These are phyloP conservation scores for Diorhabda sublineata DNA, from an alignment of 1,140 invertebrate species.

Conservation along the genomic window DNA sequence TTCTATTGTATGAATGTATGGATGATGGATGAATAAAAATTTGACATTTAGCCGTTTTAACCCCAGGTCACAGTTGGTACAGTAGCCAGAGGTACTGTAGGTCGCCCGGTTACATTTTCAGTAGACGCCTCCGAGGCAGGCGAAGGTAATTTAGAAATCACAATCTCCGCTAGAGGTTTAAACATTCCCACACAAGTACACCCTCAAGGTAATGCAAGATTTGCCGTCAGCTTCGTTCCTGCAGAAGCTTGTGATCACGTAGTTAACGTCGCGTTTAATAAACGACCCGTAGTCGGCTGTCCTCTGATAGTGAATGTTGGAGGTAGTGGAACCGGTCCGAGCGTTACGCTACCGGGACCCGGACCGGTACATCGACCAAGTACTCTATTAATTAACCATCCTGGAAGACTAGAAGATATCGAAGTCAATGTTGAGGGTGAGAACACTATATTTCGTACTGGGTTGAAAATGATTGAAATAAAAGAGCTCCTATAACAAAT, in stretches of 20 bases:
- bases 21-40: too few relatives aligned
- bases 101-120: constrained; percentile 84
- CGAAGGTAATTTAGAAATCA: constrained; percentile 97
- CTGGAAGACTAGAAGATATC: constrained; percentile 82
- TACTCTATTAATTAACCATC: constrained; percentile 63
- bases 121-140: constrained; percentile 95
- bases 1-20: too few relatives aligned
- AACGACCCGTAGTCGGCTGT: constrained; percentile 71
- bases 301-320: constrained; percentile 72
- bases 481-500: too few relatives aligned
- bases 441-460: constrained; percentile 23
- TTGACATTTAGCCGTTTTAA: constrained; percentile 4
- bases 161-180: constrained; percentile 86
- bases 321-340: constrained; percentile 68
- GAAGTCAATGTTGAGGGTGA: constrained; percentile 93
- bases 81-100: constrained; percentile 74
- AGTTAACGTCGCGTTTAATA: constrained; percentile 96
- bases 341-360: constrained; percentile 63
- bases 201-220: constrained; percentile 82
- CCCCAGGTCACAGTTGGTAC: constrained; percentile 71
- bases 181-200: constrained; percentile 98
- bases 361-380: constrained; percentile 61
- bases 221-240: constrained; percentile 93
- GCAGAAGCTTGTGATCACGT: constrained; percentile 90
- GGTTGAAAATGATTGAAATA: too few relatives aligned